phyloP scores from a whole-genome alignment of 2,113 vertebrate species.

The Passer montanus region DNA sequence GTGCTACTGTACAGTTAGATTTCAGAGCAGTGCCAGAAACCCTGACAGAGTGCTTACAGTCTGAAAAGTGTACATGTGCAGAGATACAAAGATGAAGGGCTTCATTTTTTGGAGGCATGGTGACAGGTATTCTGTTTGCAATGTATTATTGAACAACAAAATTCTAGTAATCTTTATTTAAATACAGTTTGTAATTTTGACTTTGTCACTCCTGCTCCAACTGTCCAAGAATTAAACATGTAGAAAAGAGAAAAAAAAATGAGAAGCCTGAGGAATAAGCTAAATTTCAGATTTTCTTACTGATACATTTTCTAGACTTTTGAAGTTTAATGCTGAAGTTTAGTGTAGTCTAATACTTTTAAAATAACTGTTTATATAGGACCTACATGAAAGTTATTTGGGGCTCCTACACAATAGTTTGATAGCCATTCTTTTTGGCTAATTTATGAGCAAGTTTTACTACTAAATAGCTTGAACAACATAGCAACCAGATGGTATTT shows the following conservation, averaged over 20 bases:
- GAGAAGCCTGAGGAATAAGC: not conserved
- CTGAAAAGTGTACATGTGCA: not conserved
- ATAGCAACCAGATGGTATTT: constrained; percentile 59
- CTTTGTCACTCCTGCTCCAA: not conserved
- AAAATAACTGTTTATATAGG: not conserved
- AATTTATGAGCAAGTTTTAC: not conserved
- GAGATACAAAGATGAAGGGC: not conserved
- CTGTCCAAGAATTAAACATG: not conserved
- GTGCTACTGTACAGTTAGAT: not conserved
- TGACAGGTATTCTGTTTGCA: not conserved
- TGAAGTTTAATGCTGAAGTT: not conserved
- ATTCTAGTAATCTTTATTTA: not conserved
- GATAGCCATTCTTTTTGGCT: not conserved
- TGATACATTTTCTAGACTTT: not conserved
- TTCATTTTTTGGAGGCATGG: not conserved
- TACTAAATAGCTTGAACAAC: constrained; percentile 31
- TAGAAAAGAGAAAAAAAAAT: not conserved
- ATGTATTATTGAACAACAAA: not conserved
- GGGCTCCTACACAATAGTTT: not conserved
- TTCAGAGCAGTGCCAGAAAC: not conserved
- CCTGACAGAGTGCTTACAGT: not conserved
- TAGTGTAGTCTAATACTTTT: not conserved
- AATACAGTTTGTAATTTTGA: not conserved
- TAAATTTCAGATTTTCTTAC: not conserved
- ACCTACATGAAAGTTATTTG: not conserved